Base-by-base conservation (phyloP, 2,113 vertebrate genomes). In the Myiozetetes cayanensis region DNA sequence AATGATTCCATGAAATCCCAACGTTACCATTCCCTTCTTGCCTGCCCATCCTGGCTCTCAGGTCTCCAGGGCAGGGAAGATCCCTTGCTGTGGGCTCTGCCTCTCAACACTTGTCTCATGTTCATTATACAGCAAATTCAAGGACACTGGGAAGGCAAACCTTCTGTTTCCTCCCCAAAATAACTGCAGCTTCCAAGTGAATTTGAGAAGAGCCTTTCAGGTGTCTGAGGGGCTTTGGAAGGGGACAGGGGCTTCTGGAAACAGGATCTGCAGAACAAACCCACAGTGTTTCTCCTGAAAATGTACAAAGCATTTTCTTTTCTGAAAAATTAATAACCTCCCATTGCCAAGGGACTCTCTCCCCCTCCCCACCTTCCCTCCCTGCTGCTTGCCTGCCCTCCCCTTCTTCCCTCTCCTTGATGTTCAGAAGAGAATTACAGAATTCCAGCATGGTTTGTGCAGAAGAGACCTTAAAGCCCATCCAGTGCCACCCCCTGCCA, bases 251-350 rank as follows among this genome's bases (percentile, higher is more conserved):
- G 15, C 21, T 76, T 43, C 13, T 35, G 55, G 14, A 86, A 81
- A 59, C 14, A 55, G 33, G 18, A 43, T 10, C 33, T 56, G 25
- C 30, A 67, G 52, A 56, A 35, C 9, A 44, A 67, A 71, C 47
- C 14, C 18, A 8, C 94, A 97, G 73, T 85, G 93, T 96, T 97
- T 89, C 96, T 96, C 90, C 85, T 92, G 78, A 95, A 96, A 97
- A 96, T 47, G 82, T 52, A 89, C 89, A 97, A 96, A 65, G 75
- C 77, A 61, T 96, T 98, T 97, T 97, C 85, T 97, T 97, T 94
- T 90, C 96, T 97, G 94, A 96, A 96, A 97, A 97, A 98, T 95
- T 62, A 97, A 97, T 96, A 91, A 95, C 87, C 58, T 94, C 62
- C 52, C 50, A 77, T 91, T 94, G 90, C 81, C 84, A 82, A 87